Percentiles rank a stretch among this genome's conserved stretches.
These are phyloP conservation scores for Lophura swinhoii DNA, from an alignment of 2,797 vertebrate genomes.

Conservation along the genomic window DNA sequence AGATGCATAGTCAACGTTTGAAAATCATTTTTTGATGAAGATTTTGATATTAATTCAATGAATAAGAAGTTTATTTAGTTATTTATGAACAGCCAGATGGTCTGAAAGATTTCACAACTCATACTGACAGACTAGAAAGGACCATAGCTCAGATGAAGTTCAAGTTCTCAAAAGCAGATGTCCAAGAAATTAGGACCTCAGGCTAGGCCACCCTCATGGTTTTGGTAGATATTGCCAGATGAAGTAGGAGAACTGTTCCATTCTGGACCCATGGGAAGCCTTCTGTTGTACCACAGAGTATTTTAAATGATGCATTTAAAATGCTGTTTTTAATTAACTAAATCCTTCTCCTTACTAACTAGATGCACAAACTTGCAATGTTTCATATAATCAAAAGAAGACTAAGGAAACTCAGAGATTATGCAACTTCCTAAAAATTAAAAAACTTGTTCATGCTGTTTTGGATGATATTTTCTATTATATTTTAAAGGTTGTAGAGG, in stretches of 20 bases:
- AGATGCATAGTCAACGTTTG: neutral
- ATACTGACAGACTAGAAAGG: neutral
- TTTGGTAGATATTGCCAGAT: neutral
- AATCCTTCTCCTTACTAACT: neutral
- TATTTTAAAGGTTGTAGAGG: neutral
- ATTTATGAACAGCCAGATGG: neutral
- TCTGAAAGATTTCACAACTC: neutral
- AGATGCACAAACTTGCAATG: neutral
- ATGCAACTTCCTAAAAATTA: neutral
- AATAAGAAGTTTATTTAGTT: neutral
- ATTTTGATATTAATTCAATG: constrained; percentile 18
- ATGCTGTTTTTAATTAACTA: neutral
- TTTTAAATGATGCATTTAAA: neutral
- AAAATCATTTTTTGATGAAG: neutral
- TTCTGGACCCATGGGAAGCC: neutral
- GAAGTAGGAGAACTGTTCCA: neutral
- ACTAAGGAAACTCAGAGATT: neutral
- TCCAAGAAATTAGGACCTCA: neutral
- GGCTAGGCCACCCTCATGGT: neutral
- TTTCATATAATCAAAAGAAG: neutral
- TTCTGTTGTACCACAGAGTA: neutral
- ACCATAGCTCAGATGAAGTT: neutral
- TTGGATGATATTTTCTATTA: neutral
- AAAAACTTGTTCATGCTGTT: neutral
- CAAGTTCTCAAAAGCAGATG: neutral